Evolutionary conservation across 2,113 vertebrate genomes (phyloP), one percentile per base, ranked within the genome.

Genomic region (Misgurnus anguillicaudatus): DNA sequence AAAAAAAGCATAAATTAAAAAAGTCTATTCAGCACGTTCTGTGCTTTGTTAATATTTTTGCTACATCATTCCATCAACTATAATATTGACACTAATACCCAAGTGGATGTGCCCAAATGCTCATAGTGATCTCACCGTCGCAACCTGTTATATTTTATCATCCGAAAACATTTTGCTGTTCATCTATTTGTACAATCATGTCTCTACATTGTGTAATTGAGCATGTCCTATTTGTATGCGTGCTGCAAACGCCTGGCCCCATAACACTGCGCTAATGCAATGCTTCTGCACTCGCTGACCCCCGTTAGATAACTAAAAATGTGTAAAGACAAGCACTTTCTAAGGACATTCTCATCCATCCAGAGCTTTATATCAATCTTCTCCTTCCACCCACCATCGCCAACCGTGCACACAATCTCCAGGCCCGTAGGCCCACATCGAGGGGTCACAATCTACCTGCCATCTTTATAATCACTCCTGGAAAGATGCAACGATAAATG

Each of bases 141-240:
- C 36, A 51, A 58, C n/a, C 39, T 76, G 62, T 57, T 39, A 57
- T 48, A 57, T 70, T 80, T 83, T 73, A 77, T 77, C 61, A 58
- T 53, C 53, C 64, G 39, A 82, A 79, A 79, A 64, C 77, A 75
- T 47, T 75, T 75, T 67, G 65, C 81, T 61, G 41, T 84, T 57
- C 17, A 48, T 31, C 45, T 64, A 75, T 75, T 76, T 58, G 51
- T 64, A 39, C 24, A 31, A 31, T 31, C 24, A 64, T 21, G 36
- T 76, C 58, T 38, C 45, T 64, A 19, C 6, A 31, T 76, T 3
- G 9, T n/a, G 17, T 57, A 19, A 17, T 55, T 19, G 53, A 51
- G 13, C 58, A 68, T 80, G 36, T 73, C 58, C 70, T 76, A 68
- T 81, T 75, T 55, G 57, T 58, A 47, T 58, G 47, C 53, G 36